These are phyloP conservation scores for Agonopterix subpropinquella DNA, from an alignment of 2,888 invertebrate species.

Conservation along the genomic window DNA sequence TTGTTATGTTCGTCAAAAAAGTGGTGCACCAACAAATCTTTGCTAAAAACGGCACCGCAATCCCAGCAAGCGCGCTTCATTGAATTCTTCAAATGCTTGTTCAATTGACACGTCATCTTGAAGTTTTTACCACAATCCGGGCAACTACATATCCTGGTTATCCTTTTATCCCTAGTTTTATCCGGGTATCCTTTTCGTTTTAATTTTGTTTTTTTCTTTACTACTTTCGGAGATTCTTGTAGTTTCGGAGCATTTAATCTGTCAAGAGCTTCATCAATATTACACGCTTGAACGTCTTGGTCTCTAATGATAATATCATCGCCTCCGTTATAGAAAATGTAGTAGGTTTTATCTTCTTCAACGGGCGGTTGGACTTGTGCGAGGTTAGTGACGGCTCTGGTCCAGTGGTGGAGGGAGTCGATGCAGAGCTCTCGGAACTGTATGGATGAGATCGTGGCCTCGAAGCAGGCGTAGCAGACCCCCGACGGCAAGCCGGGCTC, in stretches of 20 bases:
- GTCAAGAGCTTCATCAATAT: conserved; percentile 20
- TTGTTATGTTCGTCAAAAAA: conserved; percentile 27
- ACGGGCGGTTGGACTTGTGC: conserved; percentile 20
- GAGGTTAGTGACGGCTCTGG: conserved; percentile 25
- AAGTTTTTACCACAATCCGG: conserved; percentile 43
- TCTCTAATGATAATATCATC: conserved; percentile 26
- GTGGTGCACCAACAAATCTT: conserved; percentile 36
- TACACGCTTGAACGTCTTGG: conserved; percentile 16
- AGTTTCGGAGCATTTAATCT: conserved; percentile 23
- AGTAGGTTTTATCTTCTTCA: conserved; percentile 31
- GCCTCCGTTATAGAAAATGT: conserved; percentile 31
- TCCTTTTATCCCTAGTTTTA: too few species aligned
- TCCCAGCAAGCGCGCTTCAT: conserved; percentile 33
- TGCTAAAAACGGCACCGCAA: conserved; percentile 35
- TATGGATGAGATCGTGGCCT: conserved; percentile 33
- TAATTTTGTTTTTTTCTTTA: conserved; percentile 3
- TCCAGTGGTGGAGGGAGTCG: conserved; percentile 42
- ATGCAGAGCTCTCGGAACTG: conserved; percentile 39
- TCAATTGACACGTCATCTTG: conserved; percentile 26
- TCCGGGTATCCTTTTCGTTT: background rate
- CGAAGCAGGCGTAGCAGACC: conserved; percentile 43
- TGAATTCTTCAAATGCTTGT: conserved; percentile 42
- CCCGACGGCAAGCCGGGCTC: conserved; percentile 42
- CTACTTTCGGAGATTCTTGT: conserved; percentile 3
- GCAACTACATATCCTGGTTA: conserved; percentile 23